A percentile compares a stretch with the other conserved stretches of the same genome.
Evolutionary conservation across 2,888 invertebrate species (phyloP).

Genomic region (Nomada fucata): DNA sequence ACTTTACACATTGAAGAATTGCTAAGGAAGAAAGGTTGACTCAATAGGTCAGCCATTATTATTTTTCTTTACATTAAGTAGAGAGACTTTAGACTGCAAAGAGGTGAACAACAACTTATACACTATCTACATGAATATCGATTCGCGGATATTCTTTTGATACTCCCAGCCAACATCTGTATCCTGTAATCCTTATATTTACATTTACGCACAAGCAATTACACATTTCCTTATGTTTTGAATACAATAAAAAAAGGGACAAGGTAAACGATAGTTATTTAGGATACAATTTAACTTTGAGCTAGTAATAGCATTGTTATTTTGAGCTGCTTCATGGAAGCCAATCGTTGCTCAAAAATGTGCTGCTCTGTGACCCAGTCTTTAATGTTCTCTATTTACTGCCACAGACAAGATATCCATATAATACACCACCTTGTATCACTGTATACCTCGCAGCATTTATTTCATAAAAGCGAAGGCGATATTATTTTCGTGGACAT

Average conservation of each 20-base stretch:
- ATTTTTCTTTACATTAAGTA: neutral
- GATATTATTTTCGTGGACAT: slow-evolving; percentile 4
- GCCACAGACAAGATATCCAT: slow-evolving; percentile 64
- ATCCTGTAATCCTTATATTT: slow-evolving; percentile 12
- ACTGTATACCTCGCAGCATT: slow-evolving; percentile 26
- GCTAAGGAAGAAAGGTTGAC: neutral
- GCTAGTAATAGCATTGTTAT: neutral
- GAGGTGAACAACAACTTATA: neutral
- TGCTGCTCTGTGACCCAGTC: slow-evolving; percentile 52
- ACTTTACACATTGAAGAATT: neutral
- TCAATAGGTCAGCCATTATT: neutral
- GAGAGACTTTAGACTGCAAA: neutral
- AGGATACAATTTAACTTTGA: slow-evolving; percentile 6
- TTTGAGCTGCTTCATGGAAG: slow-evolving; percentile 19
- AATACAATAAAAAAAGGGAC: neutral
- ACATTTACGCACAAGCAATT: slow-evolving; percentile 12
- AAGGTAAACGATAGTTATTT: neutral
- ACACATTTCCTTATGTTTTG: slow-evolving; percentile 13
- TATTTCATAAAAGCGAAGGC: neutral
- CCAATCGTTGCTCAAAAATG: slow-evolving; percentile 68
- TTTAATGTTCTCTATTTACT: slow-evolving; percentile 69
- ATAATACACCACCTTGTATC: slow-evolving; percentile 25
- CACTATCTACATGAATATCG: neutral
- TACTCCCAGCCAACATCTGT: neutral
- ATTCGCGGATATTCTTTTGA: neutral